Evolutionary conservation across 1,140 invertebrate genomes (phyloP), one percentile per base, ranked within the genome.

Genomic region (Geopemphigus sp.): DNA sequence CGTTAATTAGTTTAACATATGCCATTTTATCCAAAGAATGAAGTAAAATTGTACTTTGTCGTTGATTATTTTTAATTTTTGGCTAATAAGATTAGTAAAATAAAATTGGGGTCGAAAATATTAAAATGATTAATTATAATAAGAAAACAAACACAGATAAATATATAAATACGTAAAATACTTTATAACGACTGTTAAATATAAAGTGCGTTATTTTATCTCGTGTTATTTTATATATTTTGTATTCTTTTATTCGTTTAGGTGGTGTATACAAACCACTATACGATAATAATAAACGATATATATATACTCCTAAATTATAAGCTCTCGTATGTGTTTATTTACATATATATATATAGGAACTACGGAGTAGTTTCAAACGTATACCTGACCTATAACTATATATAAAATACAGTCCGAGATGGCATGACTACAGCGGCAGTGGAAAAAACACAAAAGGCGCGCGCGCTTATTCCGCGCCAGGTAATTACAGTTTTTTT

Each of bases 401-500:
- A n/a, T n/a, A 29, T 19, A 39, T 24, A 32, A 64, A n/a, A 29
- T 64, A 45, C 29, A 64, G 45, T 24, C 45, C 64, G 64, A 68
- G 64, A 68, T 47, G 64, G n/a, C 19, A 66, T n/a, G 11, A 19
- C 63, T n/a, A 1, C 12, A 63, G 17, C 8, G 8, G 32, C 64
- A 45, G 39, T 22, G 39, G n/a, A 66, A 68, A 64, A 45, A 24
- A n/a, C 26, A 45, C 64, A 47, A 47, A 68, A 68, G 64, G 17
- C 39, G 45, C 45, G 64, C 64, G 64, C 45, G 32, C 32, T 39
- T 39, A 39, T 39, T 39, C n/a, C 59, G 59, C 61, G 61, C 12
- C 64, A 12, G n/a, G 39, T 68, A 68, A 68, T 68, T 47, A 68
- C 39, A 24, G 39, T 68, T 19, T 39, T 64, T 64, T 39, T 39